Evolutionary conservation across 2,113 vertebrate species (phyloP).

Genomic region (Cyprinodon tularosa): DNA sequence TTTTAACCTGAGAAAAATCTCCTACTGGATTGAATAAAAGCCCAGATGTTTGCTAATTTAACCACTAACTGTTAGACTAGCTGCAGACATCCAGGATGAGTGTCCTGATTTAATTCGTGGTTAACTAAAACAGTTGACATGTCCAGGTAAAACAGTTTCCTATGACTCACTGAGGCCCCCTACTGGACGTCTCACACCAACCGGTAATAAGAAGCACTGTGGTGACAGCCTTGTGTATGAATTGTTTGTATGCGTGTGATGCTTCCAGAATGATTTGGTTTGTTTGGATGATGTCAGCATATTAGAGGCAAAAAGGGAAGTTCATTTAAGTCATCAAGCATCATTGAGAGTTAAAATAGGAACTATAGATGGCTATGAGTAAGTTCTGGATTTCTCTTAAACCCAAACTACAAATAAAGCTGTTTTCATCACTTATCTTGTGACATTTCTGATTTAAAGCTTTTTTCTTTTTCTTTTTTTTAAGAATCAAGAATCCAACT

Average conservation of each 20-base stretch:
- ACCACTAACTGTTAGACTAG: conserved; percentile 46
- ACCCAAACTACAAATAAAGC: not conserved
- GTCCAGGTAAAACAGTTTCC: conserved; percentile 77
- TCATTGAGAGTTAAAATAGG: not conserved
- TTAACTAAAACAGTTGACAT: conserved; percentile 60
- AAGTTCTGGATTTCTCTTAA: not conserved
- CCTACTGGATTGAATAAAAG: conserved; percentile 33
- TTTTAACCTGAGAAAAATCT: conserved; percentile 19
- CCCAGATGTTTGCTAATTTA: conserved; percentile 5
- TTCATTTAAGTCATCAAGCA: not conserved
- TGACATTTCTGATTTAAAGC: not conserved
- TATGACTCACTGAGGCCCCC: conserved; percentile 75
- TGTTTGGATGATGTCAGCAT: not conserved
- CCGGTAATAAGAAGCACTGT: conserved; percentile 54
- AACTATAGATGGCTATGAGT: not conserved
- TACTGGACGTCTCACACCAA: conserved; percentile 64
- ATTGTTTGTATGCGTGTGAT: conserved; percentile 6
- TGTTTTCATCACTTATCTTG: not conserved
- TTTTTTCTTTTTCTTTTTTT: not conserved
- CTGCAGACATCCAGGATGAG: conserved; percentile 19
- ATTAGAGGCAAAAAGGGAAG: not conserved
- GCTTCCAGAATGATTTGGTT: not conserved
- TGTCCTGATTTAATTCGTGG: conserved; percentile 10
- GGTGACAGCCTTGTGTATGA: conserved; percentile 24
- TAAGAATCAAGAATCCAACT: not conserved